phyloP scores from a whole-genome alignment of 2,113 vertebrate genomes.

The Macheiramphus alcinus region DNA sequence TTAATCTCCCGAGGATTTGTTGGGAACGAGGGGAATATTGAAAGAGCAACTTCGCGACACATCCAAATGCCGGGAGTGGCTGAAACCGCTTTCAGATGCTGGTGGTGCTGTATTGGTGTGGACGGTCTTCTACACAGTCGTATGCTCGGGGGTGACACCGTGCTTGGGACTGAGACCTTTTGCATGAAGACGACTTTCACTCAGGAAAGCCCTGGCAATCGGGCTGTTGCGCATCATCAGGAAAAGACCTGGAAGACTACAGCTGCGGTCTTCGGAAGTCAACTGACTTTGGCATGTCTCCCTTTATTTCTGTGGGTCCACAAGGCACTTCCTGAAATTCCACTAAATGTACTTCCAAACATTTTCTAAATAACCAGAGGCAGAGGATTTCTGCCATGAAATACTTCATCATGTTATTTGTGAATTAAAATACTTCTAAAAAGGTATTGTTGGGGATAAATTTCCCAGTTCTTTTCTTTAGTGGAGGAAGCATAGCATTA shows the following conservation, averaged over 20 bases:
- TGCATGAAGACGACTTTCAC: too few species aligned
- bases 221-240: background rate
- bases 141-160: background rate
- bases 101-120: background rate
- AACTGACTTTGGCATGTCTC: background rate
- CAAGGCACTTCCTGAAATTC: background rate
- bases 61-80: background rate
- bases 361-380: slow-evolving; percentile 4
- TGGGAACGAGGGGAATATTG: background rate
- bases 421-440: slow-evolving; percentile 22
- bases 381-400: slow-evolving; percentile 7
- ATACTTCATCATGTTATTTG: background rate
- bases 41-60: background rate
- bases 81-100: background rate
- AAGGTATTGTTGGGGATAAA: background rate
- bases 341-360: background rate
- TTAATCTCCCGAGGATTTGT: background rate
- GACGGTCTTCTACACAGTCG: fast-evolving
- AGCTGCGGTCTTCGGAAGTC: background rate
- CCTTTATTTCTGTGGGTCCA: background rate
- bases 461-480: background rate
- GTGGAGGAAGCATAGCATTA: slow-evolving; percentile 38
- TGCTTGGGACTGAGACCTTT: background rate
- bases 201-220: background rate
- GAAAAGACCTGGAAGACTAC: background rate